These are phyloP conservation scores for Papilio protenor DNA, from an alignment of 2,888 invertebrate genomes.

Conservation along the genomic window DNA sequence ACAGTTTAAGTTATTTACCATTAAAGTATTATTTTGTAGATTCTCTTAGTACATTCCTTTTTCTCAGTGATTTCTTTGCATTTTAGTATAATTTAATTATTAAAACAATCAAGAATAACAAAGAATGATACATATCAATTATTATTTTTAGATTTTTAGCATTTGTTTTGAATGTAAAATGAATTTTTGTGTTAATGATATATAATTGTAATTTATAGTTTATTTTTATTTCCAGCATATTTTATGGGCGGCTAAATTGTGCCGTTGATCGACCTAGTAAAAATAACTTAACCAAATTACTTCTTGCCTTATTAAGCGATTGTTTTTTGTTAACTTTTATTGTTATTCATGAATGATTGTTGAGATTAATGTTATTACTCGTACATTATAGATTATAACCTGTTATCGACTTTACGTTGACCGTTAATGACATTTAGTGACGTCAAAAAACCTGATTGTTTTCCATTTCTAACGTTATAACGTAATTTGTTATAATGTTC, in stretches of 20 bases:
- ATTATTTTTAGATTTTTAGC: conserved; percentile 51
- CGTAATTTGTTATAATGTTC: conserved; percentile 42
- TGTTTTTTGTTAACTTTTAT: conserved; percentile 45
- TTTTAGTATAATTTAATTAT: conserved; percentile 49
- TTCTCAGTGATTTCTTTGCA: conserved; percentile 25
- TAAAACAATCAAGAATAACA: conserved; percentile 72
- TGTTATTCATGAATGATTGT: conserved; percentile 1
- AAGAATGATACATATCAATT: conserved; percentile 80
- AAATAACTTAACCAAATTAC: conserved; percentile 45
- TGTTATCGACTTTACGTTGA: conserved; percentile 44
- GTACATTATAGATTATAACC: conserved; percentile 45
- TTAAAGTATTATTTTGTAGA: conserved; percentile 40
- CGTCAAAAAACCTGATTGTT: conserved; percentile 46
- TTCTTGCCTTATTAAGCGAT: conserved; percentile 55
- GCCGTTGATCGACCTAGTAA: background rate
- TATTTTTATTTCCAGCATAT: background rate
- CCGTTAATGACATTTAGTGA: conserved; percentile 40
- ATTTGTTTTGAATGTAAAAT: conserved; percentile 40
- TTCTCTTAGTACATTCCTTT: conserved; percentile 37
- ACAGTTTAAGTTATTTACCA: conserved; percentile 41
- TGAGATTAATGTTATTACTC: conserved; percentile 22
- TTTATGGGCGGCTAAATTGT: background rate
- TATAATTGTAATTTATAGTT: background rate
- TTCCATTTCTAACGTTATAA: conserved; percentile 40
- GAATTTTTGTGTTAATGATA: conserved; percentile 10